phyloP scores from a whole-genome alignment of 2,888 invertebrate genomes.

The Tiliacea citrago region DNA sequence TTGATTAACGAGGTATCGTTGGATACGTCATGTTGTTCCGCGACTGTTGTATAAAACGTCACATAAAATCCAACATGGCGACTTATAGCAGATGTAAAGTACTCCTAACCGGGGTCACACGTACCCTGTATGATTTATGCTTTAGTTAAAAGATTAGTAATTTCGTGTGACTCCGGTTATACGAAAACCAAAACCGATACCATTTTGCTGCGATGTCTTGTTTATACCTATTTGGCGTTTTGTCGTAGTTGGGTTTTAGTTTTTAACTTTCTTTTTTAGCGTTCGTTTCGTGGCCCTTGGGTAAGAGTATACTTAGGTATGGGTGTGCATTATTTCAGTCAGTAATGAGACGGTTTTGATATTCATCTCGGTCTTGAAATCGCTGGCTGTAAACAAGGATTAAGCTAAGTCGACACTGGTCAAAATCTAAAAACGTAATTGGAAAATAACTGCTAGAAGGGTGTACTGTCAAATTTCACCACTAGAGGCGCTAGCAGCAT shows the following conservation, averaged over 20 bases:
- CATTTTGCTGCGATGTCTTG: neutral
- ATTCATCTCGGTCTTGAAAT: neutral
- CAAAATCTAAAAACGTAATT: neutral
- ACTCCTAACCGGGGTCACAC: too few relatives aligned
- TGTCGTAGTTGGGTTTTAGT: neutral
- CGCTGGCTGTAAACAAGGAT: neutral
- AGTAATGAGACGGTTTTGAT: neutral
- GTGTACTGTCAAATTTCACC: neutral
- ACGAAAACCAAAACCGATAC: neutral
- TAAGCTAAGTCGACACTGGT: neutral
- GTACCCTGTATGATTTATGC: too few relatives aligned
- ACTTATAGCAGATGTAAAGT: too few relatives aligned
- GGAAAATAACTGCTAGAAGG: neutral
- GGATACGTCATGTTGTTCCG: neutral
- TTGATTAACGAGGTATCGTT: neutral
- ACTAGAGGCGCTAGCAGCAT: constrained; percentile 3
- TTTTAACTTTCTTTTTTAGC: neutral
- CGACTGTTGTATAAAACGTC: too few relatives aligned
- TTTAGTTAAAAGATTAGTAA: too few relatives aligned
- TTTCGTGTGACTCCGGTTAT: too few relatives aligned
- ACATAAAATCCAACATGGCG: too few relatives aligned
- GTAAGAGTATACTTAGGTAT: neutral
- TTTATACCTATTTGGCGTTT: neutral
- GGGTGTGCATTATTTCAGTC: neutral
- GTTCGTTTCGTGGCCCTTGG: neutral